Conservation (phyloP, 2,797 vertebrate genomes). For the Tympanoctomys barrerae region DNA sequence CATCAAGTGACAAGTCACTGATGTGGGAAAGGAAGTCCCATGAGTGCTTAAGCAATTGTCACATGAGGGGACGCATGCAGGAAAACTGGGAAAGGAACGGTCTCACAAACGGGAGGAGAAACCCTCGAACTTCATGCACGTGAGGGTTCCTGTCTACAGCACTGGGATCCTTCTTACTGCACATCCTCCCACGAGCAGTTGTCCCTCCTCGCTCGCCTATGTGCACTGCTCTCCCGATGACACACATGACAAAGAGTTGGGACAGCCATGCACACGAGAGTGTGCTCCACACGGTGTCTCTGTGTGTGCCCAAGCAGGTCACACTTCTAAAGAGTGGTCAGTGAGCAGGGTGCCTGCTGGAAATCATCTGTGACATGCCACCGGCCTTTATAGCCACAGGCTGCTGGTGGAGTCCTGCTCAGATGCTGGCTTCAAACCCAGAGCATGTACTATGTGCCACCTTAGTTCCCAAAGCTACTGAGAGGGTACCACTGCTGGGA, state of each 20-base stretch:
- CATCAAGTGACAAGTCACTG: background rate
- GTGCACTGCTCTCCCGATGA: background rate
- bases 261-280: background rate
- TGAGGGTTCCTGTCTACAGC: background rate
- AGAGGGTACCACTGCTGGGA: background rate
- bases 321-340: background rate
- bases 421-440: background rate
- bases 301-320: background rate
- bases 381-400: background rate
- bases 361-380: background rate
- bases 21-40: constrained; percentile 13
- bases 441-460: background rate
- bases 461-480: background rate
- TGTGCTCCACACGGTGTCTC: background rate
- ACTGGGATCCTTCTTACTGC: background rate
- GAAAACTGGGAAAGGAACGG: background rate
- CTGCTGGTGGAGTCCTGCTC: background rate
- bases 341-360: background rate
- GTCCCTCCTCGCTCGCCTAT: background rate
- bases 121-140: rapidly evolving
- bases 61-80: rapidly evolving
- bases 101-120: background rate
- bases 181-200: rapidly evolving
- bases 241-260: background rate
- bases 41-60: background rate